phyloP scores from a whole-genome alignment of 2,797 vertebrate species.

The Pseudochirops cupreus region DNA sequence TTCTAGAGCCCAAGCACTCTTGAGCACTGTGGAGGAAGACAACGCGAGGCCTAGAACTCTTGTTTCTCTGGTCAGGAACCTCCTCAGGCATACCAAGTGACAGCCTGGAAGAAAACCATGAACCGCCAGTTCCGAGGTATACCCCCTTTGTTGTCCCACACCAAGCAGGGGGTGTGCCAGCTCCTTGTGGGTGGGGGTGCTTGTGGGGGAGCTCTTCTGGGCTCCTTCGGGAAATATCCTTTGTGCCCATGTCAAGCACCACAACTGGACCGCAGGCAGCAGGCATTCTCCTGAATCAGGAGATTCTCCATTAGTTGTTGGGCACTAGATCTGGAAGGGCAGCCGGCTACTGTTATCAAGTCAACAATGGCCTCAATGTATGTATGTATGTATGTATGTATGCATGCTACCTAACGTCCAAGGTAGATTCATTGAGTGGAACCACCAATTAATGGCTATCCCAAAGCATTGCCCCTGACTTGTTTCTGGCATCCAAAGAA shows the following conservation, averaged over 20 bases:
- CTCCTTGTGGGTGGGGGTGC: no score
- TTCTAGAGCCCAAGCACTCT: neutral
- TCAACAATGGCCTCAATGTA: no score
- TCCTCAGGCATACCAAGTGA: neutral
- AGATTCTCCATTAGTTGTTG: neutral
- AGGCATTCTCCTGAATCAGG: neutral
- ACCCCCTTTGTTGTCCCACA: neutral
- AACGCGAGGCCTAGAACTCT: neutral
- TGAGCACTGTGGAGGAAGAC: neutral
- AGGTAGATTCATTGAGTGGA: no score
- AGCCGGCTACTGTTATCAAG: neutral
- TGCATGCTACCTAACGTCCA: no score
- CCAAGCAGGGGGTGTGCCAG: neutral
- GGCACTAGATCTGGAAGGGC: neutral
- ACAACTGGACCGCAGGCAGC: no score
- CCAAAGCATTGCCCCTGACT: no score
- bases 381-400: no score
- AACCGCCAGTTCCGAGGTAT: neutral
- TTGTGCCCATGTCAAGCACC: no score
- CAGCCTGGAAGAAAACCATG: neutral
- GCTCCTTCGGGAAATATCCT: no score
- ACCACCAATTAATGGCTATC: no score
- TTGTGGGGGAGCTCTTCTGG: neutral
- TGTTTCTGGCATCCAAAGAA: no score
- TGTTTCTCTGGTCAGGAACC: no score